A percentile compares a stretch with the other conserved stretches of the same genome.
Conservation (phyloP, 2,113 vertebrate genomes). For the Lepisosteus oculatus region DNA sequence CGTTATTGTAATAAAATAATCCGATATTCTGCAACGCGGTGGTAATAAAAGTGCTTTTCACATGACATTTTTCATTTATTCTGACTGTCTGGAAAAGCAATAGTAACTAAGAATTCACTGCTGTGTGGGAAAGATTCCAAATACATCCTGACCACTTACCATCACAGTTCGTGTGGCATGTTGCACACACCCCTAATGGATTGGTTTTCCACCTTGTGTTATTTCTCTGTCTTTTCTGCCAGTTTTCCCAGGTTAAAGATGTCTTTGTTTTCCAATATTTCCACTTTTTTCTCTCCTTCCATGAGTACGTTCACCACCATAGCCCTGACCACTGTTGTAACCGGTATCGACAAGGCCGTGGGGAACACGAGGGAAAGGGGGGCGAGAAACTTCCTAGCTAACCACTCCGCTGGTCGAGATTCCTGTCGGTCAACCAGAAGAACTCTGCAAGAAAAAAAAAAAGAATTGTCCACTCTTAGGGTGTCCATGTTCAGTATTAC, state of each 20-base stretch:
- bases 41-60: no score
- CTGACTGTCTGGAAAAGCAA: no score
- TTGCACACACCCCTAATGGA: no score
- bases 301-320: conserved; percentile 67
- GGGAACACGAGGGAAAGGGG: conserved; percentile 44
- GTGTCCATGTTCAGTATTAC: no score
- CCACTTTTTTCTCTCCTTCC: conserved; percentile 46
- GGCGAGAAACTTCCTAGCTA: conserved; percentile 59
- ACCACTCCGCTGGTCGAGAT: conserved; percentile 61
- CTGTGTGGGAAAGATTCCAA: no score
- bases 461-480: background rate
- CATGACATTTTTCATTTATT: no score
- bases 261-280: conserved; percentile 70
- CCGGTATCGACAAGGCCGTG: conserved; percentile 56
- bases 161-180: no score
- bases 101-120: no score
- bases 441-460: conserved; percentile 44
- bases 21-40: no score
- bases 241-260: conserved; percentile 59
- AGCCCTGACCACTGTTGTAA: conserved; percentile 50
- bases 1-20: no score
- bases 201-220: no score
- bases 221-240: conserved; percentile 17
- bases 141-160: no score
- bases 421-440: conserved; percentile 68